Conservation (phyloP, 2,113 vertebrate species). For the Passer domesticus region DNA sequence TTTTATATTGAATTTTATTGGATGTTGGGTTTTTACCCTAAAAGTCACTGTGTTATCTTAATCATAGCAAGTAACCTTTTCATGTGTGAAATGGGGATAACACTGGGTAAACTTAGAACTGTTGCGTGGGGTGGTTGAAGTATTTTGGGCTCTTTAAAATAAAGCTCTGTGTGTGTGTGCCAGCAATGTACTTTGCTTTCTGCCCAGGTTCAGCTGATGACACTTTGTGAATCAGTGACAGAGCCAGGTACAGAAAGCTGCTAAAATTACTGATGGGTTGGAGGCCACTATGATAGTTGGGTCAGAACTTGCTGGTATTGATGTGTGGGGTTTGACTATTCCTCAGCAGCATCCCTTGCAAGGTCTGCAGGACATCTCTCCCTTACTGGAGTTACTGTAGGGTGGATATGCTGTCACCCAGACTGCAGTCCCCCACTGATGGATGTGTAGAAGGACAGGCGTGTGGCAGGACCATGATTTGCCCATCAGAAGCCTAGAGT, state of each 20-base stretch:
- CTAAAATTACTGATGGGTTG: background rate
- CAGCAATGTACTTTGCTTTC: background rate
- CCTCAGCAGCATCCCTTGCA: background rate
- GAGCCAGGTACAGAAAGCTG: background rate
- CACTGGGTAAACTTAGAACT: constrained; percentile 28
- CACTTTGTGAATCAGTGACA: background rate
- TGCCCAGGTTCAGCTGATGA: background rate
- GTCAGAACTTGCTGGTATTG: background rate
- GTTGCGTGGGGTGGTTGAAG: background rate
- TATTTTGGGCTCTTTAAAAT: constrained; percentile 1
- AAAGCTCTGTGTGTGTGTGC: background rate
- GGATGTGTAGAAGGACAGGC: background rate
- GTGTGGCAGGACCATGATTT: fast-evolving
- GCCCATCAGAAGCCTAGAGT: background rate
- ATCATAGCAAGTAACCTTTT: background rate
- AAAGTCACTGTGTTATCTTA: background rate
- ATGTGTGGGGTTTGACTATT: background rate
- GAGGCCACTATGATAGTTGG: background rate
- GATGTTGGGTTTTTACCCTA: background rate
- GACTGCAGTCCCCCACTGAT: background rate
- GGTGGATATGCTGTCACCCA: background rate
- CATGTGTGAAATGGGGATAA: background rate
- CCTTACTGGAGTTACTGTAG: background rate
- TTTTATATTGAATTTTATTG: background rate
- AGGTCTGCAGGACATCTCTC: background rate